A percentile compares a stretch with the other conserved stretches of the same genome.
Evolutionary conservation across 2,797 vertebrate genomes (phyloP).

Genomic region (Holocentrus rufus): DNA sequence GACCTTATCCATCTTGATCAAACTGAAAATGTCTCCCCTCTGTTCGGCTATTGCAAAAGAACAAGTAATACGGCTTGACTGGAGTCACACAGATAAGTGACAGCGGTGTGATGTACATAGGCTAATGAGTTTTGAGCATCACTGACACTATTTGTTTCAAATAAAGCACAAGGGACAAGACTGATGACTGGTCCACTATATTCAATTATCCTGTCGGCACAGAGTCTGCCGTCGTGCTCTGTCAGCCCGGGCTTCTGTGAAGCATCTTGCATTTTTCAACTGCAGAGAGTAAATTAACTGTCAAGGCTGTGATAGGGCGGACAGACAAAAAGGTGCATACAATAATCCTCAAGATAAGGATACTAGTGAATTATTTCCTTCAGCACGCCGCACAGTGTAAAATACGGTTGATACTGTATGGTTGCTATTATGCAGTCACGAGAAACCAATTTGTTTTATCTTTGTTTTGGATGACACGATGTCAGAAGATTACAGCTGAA

Average conservation of each 20-base stretch:
- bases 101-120: conserved; percentile 56
- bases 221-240: conserved; percentile 48
- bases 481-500: conserved; percentile 2
- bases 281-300: conserved; percentile 69
- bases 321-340: conserved; percentile 49
- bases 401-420: conserved; percentile 10
- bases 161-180: conserved; percentile 63
- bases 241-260: conserved; percentile 40
- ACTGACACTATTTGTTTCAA: conserved; percentile 61
- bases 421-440: neutral
- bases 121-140: conserved; percentile 73
- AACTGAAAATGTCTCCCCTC: conserved; percentile 38
- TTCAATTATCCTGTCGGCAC: conserved; percentile 71
- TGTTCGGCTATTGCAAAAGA: conserved; percentile 42
- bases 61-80: conserved; percentile 54
- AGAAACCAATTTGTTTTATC: neutral
- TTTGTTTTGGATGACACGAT: conserved; percentile 9
- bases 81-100: conserved; percentile 55
- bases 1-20: conserved; percentile 40
- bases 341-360: conserved; percentile 49
- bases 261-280: conserved; percentile 61
- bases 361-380: neutral
- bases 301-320: conserved; percentile 59
- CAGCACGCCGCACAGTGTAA: neutral
- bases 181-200: conserved; percentile 69